Percentiles rank a stretch among this genome's conserved stretches.
Evolutionary conservation across 2,797 vertebrate genomes (phyloP).

Genomic region (Macrochelys suwanniensis): DNA sequence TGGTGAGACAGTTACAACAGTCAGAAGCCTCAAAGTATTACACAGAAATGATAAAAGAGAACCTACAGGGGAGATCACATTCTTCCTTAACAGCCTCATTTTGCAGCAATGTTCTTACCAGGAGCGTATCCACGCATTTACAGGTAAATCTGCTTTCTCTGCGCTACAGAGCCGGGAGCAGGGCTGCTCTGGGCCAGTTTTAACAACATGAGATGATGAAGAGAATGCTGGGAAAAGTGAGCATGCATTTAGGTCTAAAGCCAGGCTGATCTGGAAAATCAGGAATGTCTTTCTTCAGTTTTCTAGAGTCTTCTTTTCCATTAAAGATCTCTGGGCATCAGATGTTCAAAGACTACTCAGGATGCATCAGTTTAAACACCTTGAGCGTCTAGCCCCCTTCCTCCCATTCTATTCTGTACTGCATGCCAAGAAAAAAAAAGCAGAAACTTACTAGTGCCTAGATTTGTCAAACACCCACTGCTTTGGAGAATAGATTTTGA

Average conservation of each 20-base stretch:
- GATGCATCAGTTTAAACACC: not conserved
- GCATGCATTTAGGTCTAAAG: not conserved
- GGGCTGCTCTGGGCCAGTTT: not conserved
- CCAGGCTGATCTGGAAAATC: constrained; percentile 54
- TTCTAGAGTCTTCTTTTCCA: not conserved
- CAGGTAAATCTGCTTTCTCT: accelerated
- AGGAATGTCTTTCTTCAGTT: not conserved
- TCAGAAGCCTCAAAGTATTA: accelerated
- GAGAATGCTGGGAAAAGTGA: constrained; percentile 7
- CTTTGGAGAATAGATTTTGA: not conserved
- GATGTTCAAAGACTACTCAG: not conserved
- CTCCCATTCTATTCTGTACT: not conserved
- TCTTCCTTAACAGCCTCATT: not conserved
- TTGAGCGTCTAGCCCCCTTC: not conserved
- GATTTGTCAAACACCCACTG: not conserved
- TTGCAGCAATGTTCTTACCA: not conserved
- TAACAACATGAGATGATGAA: not conserved
- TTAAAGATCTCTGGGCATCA: not conserved
- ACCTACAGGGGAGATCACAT: not conserved
- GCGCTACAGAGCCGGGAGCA: accelerated
- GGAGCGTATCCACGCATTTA: not conserved
- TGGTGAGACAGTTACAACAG: accelerated
- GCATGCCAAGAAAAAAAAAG: not conserved
- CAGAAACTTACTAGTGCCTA: not conserved
- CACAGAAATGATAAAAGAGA: not conserved